A percentile compares a stretch with the other conserved stretches of the same genome.
Evolutionary conservation across 2,113 vertebrate genomes (phyloP).

Genomic region (Solea senegalensis): DNA sequence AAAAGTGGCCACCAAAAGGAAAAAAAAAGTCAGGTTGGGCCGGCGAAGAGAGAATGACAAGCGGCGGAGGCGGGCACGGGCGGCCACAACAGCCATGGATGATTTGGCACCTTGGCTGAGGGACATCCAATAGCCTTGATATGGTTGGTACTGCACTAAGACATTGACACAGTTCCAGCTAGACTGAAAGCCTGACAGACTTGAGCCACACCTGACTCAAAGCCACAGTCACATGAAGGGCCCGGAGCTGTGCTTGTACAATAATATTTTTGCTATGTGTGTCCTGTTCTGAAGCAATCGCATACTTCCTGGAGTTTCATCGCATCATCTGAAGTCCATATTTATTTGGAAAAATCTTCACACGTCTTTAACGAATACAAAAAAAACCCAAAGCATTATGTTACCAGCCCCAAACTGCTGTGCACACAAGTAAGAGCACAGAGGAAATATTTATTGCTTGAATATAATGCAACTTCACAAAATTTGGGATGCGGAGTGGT

Average conservation of each 20-base stretch:
- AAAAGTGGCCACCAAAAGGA: slow-evolving; percentile 86
- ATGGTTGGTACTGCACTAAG: slow-evolving; percentile 53
- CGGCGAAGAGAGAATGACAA: slow-evolving; percentile 91
- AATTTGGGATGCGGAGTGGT: slow-evolving; percentile 13
- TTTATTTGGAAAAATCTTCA: slow-evolving; percentile 65
- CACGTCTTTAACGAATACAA: slow-evolving; percentile 35
- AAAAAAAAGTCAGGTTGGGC: slow-evolving; percentile 91
- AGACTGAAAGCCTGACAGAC: slow-evolving; percentile 53
- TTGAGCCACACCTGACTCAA: slow-evolving; percentile 18
- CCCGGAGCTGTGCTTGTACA: slow-evolving; percentile 52
- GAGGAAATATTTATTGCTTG: slow-evolving; percentile 59
- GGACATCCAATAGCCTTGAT: slow-evolving; percentile 11
- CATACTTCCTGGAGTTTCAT: slow-evolving; percentile 34
- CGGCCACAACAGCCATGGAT: slow-evolving; percentile 48
- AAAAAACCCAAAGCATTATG: slow-evolving; percentile 17
- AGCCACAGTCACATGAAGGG: slow-evolving; percentile 30
- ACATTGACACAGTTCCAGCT: slow-evolving; percentile 52
- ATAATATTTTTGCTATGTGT: slow-evolving; percentile 48
- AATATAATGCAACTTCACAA: slow-evolving; percentile 34
- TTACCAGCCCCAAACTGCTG: slow-evolving; percentile 25
- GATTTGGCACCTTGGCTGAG: slow-evolving; percentile 30
- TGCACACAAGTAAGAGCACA: slow-evolving; percentile 25
- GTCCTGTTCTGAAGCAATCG: slow-evolving; percentile 35
- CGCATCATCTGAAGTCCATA: slow-evolving; percentile 43
- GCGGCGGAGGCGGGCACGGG: slow-evolving; percentile 86